Evolutionary conservation across 2,888 invertebrate species (phyloP), one percentile per base, ranked within the genome.

Genomic region (Campoplex nolae): DNA sequence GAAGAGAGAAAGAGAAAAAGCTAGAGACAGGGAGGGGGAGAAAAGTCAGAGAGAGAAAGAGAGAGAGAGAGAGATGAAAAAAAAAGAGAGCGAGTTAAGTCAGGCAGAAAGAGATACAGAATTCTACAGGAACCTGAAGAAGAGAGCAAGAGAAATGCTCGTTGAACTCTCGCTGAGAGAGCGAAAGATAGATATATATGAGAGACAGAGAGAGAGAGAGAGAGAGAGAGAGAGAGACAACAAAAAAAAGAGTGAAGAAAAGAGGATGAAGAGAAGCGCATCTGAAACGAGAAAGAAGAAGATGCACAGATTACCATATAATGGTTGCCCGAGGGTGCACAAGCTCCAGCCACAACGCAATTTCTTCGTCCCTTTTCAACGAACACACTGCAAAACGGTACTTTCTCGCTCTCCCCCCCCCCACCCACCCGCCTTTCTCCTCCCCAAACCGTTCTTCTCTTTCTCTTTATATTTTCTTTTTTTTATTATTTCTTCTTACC

Each of bases 301-400:
- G 93, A 93, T 91, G 91, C 91, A 90, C 89, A 93, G 93, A 94
- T 94, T 94, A 94, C 93, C 94, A 94, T 94, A 94, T 94, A 94
- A 94, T 94, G 93, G 94, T 94, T 92, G 93, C 94, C 93, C 88
- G 92, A 93, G 93, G 94, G 94, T 92, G 91, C 93, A 92, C 93
- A 93, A 93, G 94, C 93, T 93, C 91, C 92, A 92, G 92, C 93
- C 92, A 92, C 93, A 92, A 92, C 93, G 93, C 93, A 92, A 93
- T 93, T 94, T 92, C 92, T 93, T 93, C 92, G 92, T 93, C 93
- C 92, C 93, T 93, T 92, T 94, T 91, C 92, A 92, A 90, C 92
- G 90, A 91, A 92, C 91, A 89, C 82, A 83, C 90, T 92, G 91
- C 91, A 92, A 85, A 92, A 92, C 92, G 92, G 91, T 91, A 92